These are phyloP conservation scores for Neotoma lepida DNA, from an alignment of 2,113 vertebrate genomes.

Conservation along the genomic window DNA sequence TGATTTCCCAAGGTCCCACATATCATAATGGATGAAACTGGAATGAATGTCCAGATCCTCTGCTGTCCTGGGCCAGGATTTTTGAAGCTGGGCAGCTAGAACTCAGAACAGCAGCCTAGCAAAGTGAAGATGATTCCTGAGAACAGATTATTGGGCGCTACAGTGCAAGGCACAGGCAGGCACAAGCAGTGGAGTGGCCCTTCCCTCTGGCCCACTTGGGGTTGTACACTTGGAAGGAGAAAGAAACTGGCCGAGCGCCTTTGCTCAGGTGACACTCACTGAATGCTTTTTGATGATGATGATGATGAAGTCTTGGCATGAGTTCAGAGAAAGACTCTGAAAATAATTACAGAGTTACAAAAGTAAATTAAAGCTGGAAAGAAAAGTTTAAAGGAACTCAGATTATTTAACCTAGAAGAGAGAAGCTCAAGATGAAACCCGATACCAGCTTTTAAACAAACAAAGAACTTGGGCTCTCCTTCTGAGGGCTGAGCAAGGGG, in stretches of 20 bases:
- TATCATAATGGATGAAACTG: constrained; percentile 42
- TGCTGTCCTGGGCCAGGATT: not conserved
- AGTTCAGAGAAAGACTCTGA: constrained; percentile 59
- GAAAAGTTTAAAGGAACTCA: constrained; percentile 54
- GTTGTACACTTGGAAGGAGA: constrained; percentile 30
- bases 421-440: constrained; percentile 45
- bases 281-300: constrained; percentile 53
- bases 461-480: constrained; percentile 3
- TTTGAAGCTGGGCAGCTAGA: constrained; percentile 23
- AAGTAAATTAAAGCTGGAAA: constrained; percentile 60
- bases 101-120: not conserved
- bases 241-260: not conserved
- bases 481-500: constrained; percentile 22
- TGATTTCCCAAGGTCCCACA: constrained; percentile 34
- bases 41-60: constrained; percentile 15
- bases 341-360: constrained; percentile 66
- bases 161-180: not conserved
- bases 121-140: constrained; percentile 18
- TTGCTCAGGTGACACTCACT: constrained; percentile 41
- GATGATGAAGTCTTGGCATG: constrained; percentile 30
- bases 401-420: constrained; percentile 58
- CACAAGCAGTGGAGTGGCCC: not conserved
- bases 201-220: constrained; percentile 15
- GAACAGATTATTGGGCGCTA: not conserved
- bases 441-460: constrained; percentile 53